These are phyloP conservation scores for Enteromius argenteus DNA, from an alignment of 2,797 vertebrate genomes.

Conservation along the genomic window DNA sequence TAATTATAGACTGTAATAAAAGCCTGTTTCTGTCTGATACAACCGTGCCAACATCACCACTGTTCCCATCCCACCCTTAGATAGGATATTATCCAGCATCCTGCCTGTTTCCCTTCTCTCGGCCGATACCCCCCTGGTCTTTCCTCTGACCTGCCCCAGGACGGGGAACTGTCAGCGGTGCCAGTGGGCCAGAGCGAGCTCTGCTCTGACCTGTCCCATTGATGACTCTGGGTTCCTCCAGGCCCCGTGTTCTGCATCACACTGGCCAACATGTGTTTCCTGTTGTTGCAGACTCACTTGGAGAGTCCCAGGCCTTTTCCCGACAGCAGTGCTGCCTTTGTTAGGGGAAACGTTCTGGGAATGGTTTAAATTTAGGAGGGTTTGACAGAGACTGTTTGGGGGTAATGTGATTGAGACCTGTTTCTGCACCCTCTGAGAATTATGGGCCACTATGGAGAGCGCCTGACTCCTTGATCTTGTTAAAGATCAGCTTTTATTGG, in stretches of 20 bases:
- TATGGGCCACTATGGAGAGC: background rate
- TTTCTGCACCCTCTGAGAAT: constrained; percentile 18
- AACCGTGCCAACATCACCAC: constrained; percentile 22
- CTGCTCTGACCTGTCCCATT: constrained; percentile 31
- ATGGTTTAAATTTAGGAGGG: constrained; percentile 80
- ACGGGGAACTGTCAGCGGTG: constrained; percentile 43
- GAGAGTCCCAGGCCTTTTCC: constrained; percentile 85
- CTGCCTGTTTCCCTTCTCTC: constrained; percentile 49
- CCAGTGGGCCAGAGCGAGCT: background rate
- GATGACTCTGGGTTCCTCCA: constrained; percentile 36
- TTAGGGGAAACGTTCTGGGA: constrained; percentile 80
- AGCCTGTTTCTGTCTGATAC: constrained; percentile 36
- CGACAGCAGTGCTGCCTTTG: constrained; percentile 83
- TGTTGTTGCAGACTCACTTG: constrained; percentile 64
- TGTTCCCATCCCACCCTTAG: constrained; percentile 47
- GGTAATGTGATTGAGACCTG: constrained; percentile 43
- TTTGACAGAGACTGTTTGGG: constrained; percentile 62
- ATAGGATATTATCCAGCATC: constrained; percentile 58
- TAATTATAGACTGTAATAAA: constrained; percentile 39
- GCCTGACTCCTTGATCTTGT: background rate
- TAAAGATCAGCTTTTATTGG: background rate
- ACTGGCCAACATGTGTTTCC: constrained; percentile 58
- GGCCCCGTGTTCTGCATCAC: constrained; percentile 30
- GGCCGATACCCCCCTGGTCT: constrained; percentile 16
- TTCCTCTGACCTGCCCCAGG: constrained; percentile 43